Evolutionary conservation across 2,888 invertebrate genomes (phyloP).

Genomic region (Frankliniella intonsa): DNA sequence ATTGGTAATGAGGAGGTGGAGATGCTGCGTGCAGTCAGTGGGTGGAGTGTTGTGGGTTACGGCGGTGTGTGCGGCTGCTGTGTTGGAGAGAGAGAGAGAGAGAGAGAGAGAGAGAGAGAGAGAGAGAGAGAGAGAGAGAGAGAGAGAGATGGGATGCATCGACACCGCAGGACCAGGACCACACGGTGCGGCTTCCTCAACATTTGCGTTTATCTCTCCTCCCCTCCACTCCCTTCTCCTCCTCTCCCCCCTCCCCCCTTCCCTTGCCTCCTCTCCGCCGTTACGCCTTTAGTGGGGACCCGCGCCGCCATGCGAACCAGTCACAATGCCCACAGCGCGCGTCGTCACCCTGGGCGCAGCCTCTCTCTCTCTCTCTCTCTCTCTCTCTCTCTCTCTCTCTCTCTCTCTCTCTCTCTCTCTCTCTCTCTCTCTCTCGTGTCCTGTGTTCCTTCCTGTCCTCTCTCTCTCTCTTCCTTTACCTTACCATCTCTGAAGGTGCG

Average conservation of each 20-base stretch:
- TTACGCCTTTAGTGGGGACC: conserved; percentile 5
- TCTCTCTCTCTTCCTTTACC: background rate
- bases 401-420: conserved; percentile 18
- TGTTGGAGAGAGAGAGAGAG: background rate
- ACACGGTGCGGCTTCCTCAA: too few species aligned
- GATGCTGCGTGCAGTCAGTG: too few species aligned
- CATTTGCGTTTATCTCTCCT: too few species aligned
- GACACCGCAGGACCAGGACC: too few species aligned
- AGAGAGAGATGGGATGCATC: background rate
- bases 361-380: background rate
- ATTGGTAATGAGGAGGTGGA: too few species aligned
- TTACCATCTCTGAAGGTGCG: background rate
- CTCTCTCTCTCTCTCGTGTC: background rate
- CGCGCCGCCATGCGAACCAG: background rate
- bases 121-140: background rate
- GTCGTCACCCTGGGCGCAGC: background rate
- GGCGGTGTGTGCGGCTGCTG: too few species aligned
- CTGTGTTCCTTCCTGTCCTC: background rate
- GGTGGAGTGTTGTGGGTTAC: too few species aligned
- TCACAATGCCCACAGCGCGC: background rate
- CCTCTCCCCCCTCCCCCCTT: background rate
- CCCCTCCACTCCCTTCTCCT: background rate
- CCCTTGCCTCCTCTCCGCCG: background rate
- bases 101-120: background rate
- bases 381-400: conserved; percentile 12